Percentiles rank a stretch among this genome's conserved stretches.
phyloP scores from a whole-genome alignment of 1,140 invertebrate species.

The Penaeus indicus region DNA sequence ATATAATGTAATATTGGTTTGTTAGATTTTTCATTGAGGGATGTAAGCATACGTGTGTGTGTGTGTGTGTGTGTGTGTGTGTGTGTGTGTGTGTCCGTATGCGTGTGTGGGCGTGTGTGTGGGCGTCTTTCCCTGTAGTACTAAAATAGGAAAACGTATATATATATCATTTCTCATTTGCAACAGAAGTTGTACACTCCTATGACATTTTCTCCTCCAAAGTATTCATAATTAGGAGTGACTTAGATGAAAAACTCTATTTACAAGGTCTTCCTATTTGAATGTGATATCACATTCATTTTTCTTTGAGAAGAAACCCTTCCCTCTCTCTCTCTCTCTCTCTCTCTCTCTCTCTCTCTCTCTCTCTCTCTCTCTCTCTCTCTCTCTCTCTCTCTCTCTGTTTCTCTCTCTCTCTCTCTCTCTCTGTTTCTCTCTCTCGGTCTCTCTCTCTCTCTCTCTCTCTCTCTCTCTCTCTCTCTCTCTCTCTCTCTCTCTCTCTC shows the following conservation, averaged over 20 bases:
- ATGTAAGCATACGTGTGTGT: not conserved
- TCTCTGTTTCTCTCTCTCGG: too few species aligned
- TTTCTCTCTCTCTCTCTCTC: too few species aligned
- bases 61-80: not conserved
- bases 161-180: too few species aligned
- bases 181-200: too few species aligned
- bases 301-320: too few species aligned
- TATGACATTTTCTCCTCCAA: too few species aligned
- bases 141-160: too few species aligned
- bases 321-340: not conserved
- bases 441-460: conserved; percentile 23
- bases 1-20: not conserved
- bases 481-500: not conserved
- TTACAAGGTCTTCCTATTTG: too few species aligned
- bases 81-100: not conserved
- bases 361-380: not conserved
- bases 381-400: not conserved
- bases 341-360: not conserved
- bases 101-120: not conserved
- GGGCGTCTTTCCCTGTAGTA: not conserved
- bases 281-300: too few species aligned
- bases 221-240: too few species aligned
- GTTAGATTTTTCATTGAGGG: not conserved
- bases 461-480: not conserved
- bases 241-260: too few species aligned